These are phyloP conservation scores for Cheirogaleus major DNA, from an alignment of 2,797 vertebrate genomes.

Conservation along the genomic window DNA sequence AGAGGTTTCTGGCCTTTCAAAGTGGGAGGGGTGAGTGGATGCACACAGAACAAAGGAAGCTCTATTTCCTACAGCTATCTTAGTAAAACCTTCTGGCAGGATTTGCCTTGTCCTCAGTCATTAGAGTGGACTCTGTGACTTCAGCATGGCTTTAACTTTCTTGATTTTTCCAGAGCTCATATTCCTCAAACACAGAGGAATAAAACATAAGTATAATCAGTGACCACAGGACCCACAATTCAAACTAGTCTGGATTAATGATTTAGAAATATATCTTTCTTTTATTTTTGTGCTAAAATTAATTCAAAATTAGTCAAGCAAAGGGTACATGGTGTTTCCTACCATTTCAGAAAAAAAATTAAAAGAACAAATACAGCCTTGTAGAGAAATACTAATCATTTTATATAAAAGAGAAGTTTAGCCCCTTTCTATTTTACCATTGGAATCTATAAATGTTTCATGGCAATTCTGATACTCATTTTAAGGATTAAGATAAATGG, in stretches of 20 bases:
- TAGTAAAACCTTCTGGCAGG: background rate
- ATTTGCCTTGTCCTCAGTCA: background rate
- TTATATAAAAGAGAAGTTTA: background rate
- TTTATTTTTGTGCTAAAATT: background rate
- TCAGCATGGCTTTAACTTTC: background rate
- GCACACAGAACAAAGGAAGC: background rate
- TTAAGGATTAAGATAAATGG: conserved; percentile 3
- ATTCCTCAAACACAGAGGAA: background rate
- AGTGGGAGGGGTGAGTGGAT: background rate
- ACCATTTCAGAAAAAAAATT: background rate
- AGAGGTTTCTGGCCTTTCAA: background rate
- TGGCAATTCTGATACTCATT: background rate
- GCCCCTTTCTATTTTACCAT: background rate
- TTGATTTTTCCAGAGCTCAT: background rate
- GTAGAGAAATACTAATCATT: background rate
- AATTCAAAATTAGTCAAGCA: background rate
- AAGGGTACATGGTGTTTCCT: background rate
- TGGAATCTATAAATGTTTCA: background rate
- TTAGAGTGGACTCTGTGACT: background rate
- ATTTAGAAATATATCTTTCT: background rate
- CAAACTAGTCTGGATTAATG: background rate
- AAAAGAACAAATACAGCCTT: background rate
- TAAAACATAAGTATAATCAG: background rate
- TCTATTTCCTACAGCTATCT: background rate
- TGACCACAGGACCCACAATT: background rate